A percentile compares a stretch with the other conserved stretches of the same genome.
Conservation (phyloP, 2,113 vertebrate genomes). For the Pteruthius melanotis region DNA sequence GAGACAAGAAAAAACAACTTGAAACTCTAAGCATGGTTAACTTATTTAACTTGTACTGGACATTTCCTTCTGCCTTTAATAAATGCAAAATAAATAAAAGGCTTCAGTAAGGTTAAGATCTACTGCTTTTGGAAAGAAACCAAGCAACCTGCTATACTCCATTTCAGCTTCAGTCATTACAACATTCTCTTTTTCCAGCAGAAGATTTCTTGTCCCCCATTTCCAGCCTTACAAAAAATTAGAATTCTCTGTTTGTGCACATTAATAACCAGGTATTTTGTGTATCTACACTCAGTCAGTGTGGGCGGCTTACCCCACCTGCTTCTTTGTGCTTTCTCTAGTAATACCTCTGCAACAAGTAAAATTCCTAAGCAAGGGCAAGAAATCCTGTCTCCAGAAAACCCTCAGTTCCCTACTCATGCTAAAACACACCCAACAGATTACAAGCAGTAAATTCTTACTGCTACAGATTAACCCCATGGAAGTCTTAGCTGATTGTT, state of each 20-base stretch:
- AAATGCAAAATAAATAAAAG: background rate
- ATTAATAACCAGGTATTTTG: background rate
- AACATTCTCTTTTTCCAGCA: background rate
- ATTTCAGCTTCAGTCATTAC: background rate
- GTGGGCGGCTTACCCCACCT: background rate
- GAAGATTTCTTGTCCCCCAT: background rate
- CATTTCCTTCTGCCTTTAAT: background rate
- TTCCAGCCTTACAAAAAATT: background rate
- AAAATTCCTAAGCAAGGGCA: background rate
- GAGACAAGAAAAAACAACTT: background rate
- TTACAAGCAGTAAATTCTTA: background rate
- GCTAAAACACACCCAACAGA: background rate
- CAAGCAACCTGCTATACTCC: background rate
- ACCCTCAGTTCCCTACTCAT: rapidly evolving
- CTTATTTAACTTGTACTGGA: background rate
- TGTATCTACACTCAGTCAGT: background rate
- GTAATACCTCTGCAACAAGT: background rate
- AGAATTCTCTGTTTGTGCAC: background rate
- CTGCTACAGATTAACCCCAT: background rate
- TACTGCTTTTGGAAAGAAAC: background rate
- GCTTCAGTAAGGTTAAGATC: background rate
- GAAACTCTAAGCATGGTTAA: background rate
- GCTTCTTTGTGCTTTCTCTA: background rate
- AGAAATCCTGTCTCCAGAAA: background rate
- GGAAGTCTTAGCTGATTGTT: background rate